Evolutionary conservation across 2,113 vertebrate species (phyloP).

Genomic region (Cricetomys ansorgei): DNA sequence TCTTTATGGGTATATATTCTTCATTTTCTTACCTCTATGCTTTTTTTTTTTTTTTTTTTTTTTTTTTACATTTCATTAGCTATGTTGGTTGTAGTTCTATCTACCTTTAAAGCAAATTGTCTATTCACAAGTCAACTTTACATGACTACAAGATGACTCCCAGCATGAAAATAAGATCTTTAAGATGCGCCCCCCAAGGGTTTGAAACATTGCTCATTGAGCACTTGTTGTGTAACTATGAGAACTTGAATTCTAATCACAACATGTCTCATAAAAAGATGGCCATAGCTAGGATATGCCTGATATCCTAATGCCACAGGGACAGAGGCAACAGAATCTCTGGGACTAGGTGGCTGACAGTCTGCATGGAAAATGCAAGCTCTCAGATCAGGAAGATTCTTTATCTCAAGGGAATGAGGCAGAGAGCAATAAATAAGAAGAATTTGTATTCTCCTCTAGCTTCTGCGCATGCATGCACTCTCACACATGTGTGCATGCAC

Average conservation of each 20-base stretch:
- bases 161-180: background rate
- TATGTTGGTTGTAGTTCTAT: background rate
- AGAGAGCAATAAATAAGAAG: background rate
- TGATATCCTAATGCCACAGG: background rate
- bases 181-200: background rate
- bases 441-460: background rate
- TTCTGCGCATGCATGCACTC: background rate
- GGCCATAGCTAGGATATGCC: too few relatives aligned
- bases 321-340: background rate
- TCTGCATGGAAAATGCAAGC: background rate
- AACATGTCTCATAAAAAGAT: background rate
- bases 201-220: background rate
- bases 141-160: background rate
- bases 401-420: background rate
- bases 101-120: background rate
- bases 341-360: background rate
- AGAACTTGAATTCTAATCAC: background rate
- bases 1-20: fast-evolving
- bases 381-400: background rate
- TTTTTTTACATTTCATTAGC: background rate
- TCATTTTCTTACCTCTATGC: background rate
- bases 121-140: background rate
- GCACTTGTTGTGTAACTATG: background rate
- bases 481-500: background rate
- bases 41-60: background rate